Evolutionary conservation across 2,888 invertebrate species (phyloP), one percentile per base, ranked within the genome.

Genomic region (Microctonus hyperodae): DNA sequence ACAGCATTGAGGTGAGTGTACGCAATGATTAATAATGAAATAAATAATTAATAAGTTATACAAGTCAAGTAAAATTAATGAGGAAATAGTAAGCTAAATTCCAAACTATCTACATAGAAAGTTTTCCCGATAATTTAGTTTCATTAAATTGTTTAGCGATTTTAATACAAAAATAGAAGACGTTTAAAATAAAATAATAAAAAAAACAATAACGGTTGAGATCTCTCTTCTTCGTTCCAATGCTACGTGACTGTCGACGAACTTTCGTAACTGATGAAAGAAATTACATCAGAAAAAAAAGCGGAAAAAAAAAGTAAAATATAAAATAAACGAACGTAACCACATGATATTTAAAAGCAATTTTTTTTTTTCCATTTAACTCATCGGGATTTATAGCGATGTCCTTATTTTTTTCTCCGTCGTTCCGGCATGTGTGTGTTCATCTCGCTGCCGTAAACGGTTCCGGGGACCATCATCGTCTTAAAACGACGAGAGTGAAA

Each of bases 1-100:
- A 96, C 90, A 96, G 95, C 88, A 95, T 96, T 85, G 96, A 96
- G 94, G 96, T 96, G 88, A 91, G 93, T 80, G 44, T 67, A 61
- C 11, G 0, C 28, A 40, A n/a, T 13, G 11, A 16, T 37, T 58
- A 22, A 11, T 25, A 65, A 28, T 28, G 4, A 7, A 60, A 50
- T 25, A 23, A 48, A 6, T 48, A 9, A 11, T 20, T 60, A 35
- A 10, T 55, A 28, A 22, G 25, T 37, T 25, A 28, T 1, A 7
- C 23, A 53, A 63, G n/a, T n/a, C n/a, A n/a, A n/a, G n/a, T n/a
- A n/a, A n/a, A n/a, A n/a, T n/a, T n/a, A n/a, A n/a, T n/a, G n/a
- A n/a, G n/a, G n/a, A n/a, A n/a, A n/a, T n/a, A n/a, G n/a, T n/a
- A n/a, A n/a, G n/a, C n/a, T n/a, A n/a, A n/a, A n/a, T n/a, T n/a